Base-by-base conservation (phyloP, 2,888 invertebrate genomes). In the Cenopis cana region DNA sequence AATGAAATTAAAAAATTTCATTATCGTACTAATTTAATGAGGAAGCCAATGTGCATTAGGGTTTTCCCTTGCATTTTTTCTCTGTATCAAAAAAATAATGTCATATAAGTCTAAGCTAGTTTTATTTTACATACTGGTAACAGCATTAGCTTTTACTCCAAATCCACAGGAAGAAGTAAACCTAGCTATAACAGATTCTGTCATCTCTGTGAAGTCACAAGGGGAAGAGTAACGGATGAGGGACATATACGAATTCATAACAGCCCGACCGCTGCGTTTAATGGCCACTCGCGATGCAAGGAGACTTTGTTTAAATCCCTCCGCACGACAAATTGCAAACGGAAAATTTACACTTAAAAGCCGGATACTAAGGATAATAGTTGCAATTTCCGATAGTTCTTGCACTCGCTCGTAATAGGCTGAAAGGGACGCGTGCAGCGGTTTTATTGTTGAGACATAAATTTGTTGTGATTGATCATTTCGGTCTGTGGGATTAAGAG, bases 301-400 rank as follows among this genome's bases (percentile, higher is more conserved):
- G 79, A 79, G 78, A 36, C 65, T 78, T 81, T 81, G 82, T 84
- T 80, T 78, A 77, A 81, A 76, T 74, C 73, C 77, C 83, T 78
- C 81, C 79, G 78, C 77, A 81, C 80, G 82, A 90, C 90, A 92
- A 91, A 93, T 91, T 89, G 88, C 90, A 82, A 88, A 85, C 91
- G 91, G 92, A 93, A 92, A 91, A 89, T 93, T 93, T 92, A 89
- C 86, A 90, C 87, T 91, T 91, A 91, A 93, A 91, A 91, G 88
- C 93, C 91, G 93, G 93, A 93, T 88, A 87, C 81, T 79, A 78
- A 76, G 80, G 82, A 86, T 88, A 91, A 91, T 89, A 89, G 89
- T 87, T 81, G 89, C 91, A 87, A 90, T 92, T 90, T 91, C 92
- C 91, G 87, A 89, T 86, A 81, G 87, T 85, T 87, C 85, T 88